Evolutionary conservation across 2,797 vertebrate species (phyloP), one percentile per base, ranked within the genome.

Genomic region (Lutjanus argentimaculatus): DNA sequence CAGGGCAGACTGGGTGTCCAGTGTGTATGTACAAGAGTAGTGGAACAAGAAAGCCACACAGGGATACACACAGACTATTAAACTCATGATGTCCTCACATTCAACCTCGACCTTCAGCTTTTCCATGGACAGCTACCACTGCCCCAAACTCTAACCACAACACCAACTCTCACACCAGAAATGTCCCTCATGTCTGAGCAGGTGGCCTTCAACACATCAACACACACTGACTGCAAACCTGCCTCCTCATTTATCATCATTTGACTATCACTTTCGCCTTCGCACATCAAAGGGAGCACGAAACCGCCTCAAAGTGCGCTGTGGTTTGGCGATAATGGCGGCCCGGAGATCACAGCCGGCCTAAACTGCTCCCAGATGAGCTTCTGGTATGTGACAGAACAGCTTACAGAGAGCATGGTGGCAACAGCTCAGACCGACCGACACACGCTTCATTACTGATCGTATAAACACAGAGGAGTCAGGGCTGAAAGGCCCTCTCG

Each of bases 301-400:
- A 59, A 67, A 63, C 81, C 79, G 0, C 82, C 77, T 79, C 69
- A 86, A 64, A 89, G 83, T 8, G 66, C 12, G 15, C 83, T 80
- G 89, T 5, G 88, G 90, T 91, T 76, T 69, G 81, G 42, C 43
- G 83, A 91, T 91, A 90, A 90, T 76, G 80, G 88, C 16, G 25
- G 55, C 48, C 22, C 3, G 46, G 61, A 88, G 89, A 88, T 79
- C 85, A 42, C 69, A 88, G 86, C 40, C 12, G 5, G 11, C 6
- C 63, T 12, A 72, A 92, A 93, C 61, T 82, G 85, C 83, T 93
- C 85, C 91, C 92, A 93, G 85, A 92, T 88, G 91, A 91, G 69
- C 21, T 9, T 8, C 63, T 40, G 79, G 68, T 70, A 69, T 56
- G 79, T 52, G 76, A 58, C 21, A 19, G 62, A 30, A 22, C 1